A percentile compares a stretch with the other conserved stretches of the same genome.
Evolutionary conservation across 2,888 invertebrate genomes (phyloP).

Genomic region (Dendrolimus pini): DNA sequence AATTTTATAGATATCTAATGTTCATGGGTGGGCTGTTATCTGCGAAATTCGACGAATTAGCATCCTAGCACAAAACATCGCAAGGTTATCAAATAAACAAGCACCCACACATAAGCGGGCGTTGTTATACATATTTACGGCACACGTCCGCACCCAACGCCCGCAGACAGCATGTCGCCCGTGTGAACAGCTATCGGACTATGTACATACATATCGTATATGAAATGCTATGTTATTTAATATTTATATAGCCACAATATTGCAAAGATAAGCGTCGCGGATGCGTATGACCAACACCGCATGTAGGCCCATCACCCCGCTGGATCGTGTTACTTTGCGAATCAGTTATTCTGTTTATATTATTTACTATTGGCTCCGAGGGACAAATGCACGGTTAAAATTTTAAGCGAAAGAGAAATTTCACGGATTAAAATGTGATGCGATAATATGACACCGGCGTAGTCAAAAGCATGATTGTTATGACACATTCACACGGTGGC

Average conservation of each 20-base stretch:
- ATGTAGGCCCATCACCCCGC: conserved; percentile 25
- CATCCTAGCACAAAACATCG: conserved; percentile 62
- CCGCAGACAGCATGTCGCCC: conserved; percentile 74
- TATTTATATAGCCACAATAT: conserved; percentile 49
- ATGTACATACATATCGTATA: conserved; percentile 53
- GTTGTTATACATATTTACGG: conserved; percentile 46
- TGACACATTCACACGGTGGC: conserved; percentile 71
- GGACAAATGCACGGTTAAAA: no score
- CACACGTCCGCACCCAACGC: conserved; percentile 56
- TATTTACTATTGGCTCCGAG: conserved; percentile 19
- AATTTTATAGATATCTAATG: not conserved
- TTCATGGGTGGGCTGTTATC: conserved; percentile 50
- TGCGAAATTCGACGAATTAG: conserved; percentile 57
- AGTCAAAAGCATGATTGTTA: conserved; percentile 56
- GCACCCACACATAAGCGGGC: conserved; percentile 53
- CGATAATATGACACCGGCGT: conserved; percentile 60
- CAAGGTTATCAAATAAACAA: conserved; percentile 73
- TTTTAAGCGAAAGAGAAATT: conserved; percentile 25
- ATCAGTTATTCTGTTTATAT: conserved; percentile 25
- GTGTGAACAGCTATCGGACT: conserved; percentile 65
- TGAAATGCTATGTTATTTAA: conserved; percentile 56
- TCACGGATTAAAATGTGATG: conserved; percentile 52
- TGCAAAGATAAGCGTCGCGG: conserved; percentile 42
- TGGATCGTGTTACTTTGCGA: conserved; percentile 40
- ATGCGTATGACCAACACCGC: conserved; percentile 20